Evolutionary conservation across 2,797 vertebrate species (phyloP).

Genomic region (Botia kubotai): DNA sequence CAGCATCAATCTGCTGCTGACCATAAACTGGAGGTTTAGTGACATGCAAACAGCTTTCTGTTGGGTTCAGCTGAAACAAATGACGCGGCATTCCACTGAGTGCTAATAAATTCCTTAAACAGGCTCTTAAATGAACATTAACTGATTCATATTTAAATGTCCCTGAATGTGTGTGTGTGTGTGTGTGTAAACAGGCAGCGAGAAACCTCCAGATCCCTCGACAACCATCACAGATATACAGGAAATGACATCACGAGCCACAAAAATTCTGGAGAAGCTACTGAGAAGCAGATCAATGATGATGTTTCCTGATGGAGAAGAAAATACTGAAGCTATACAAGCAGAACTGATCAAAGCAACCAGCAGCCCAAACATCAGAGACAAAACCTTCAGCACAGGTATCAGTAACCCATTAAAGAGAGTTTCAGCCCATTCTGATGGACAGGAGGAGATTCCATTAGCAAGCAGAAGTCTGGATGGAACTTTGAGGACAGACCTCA

Average conservation of each 20-base stretch:
- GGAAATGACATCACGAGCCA: not conserved
- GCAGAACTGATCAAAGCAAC: constrained; percentile 22
- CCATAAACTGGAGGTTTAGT: constrained; percentile 29
- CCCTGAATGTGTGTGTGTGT: not conserved
- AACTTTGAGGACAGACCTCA: constrained; percentile 8
- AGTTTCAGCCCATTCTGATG: constrained; percentile 33
- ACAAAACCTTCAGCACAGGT: constrained; percentile 18
- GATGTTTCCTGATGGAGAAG: constrained; percentile 14
- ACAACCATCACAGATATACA: constrained; percentile 17
- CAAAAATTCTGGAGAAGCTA: constrained; percentile 10
- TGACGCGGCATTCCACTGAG: not conserved
- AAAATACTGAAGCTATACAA: constrained; percentile 16
- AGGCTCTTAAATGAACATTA: not conserved
- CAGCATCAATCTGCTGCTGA: constrained; percentile 14
- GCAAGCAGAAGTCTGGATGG: not conserved
- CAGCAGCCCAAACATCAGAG: constrained; percentile 28
- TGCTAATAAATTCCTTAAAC: not conserved
- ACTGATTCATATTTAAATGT: not conserved
- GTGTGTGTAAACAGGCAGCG: constrained; percentile 37
- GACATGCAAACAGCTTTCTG: constrained; percentile 21
- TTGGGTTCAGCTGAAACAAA: not conserved
- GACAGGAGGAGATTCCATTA: constrained; percentile 16
- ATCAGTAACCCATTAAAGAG: constrained; percentile 25
- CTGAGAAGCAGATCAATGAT: not conserved
- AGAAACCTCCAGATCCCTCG: constrained; percentile 35